A percentile compares a stretch with the other conserved stretches of the same genome.
These are phyloP conservation scores for Cygnus atratus DNA, from an alignment of 2,113 vertebrate species.

Conservation along the genomic window DNA sequence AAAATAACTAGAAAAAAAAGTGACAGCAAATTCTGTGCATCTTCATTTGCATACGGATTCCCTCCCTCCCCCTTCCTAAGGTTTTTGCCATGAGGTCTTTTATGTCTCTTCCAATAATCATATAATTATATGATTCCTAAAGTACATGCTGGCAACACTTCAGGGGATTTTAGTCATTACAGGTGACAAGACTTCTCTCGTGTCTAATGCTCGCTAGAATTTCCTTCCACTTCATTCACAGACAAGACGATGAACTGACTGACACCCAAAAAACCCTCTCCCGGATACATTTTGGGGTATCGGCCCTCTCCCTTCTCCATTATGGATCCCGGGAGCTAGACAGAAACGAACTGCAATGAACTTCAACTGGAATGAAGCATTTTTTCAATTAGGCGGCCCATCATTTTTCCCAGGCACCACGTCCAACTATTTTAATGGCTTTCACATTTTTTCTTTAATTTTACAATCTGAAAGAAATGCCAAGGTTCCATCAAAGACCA, in stretches of 20 bases:
- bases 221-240: conserved; percentile 50
- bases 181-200: conserved; percentile 69
- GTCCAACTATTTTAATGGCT: conserved; percentile 53
- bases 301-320: background rate
- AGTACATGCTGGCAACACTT: conserved; percentile 70
- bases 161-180: conserved; percentile 73
- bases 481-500: conserved; percentile 61
- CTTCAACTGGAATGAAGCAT: background rate
- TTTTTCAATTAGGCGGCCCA: conserved; percentile 45
- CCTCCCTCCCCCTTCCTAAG: conserved; percentile 26
- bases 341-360: conserved; percentile 8
- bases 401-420: conserved; percentile 46
- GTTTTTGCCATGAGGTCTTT: conserved; percentile 66
- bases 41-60: conserved; percentile 59
- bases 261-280: background rate
- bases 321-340: background rate
- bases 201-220: conserved; percentile 29
- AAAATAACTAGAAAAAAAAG: conserved; percentile 46
- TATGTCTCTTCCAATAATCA: conserved; percentile 74
- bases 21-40: conserved; percentile 50
- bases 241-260: background rate
- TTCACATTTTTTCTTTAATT: conserved; percentile 67
- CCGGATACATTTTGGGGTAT: background rate
- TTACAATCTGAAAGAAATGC: conserved; percentile 65
- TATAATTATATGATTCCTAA: conserved; percentile 74